A percentile compares a stretch with the other conserved stretches of the same genome.
These are phyloP conservation scores for Melieria crassipennis DNA, from an alignment of 2,888 invertebrate species.

Conservation along the genomic window DNA sequence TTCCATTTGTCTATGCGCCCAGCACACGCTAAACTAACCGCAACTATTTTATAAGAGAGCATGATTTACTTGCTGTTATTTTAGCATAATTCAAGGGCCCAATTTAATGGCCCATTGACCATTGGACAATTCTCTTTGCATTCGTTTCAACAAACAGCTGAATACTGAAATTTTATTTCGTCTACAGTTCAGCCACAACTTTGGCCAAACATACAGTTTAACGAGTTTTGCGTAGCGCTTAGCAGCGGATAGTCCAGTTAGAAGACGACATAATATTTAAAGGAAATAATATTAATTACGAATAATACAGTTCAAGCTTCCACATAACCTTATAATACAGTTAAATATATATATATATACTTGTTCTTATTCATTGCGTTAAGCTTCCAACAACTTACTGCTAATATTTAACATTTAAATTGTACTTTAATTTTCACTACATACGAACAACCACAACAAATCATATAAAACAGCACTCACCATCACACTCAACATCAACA, in stretches of 20 bases:
- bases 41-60: neutral
- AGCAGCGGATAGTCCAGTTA: neutral
- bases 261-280: neutral
- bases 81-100: neutral
- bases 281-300: no score
- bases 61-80: neutral
- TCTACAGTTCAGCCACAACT: no score
- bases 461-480: neutral
- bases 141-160: slow-evolving; percentile 18
- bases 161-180: no score
- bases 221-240: neutral
- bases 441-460: neutral
- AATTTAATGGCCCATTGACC: no score
- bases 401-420: slow-evolving; percentile 24
- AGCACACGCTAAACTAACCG: neutral
- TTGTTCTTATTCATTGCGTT: no score
- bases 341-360: slow-evolving; percentile 6
- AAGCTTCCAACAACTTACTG: slow-evolving; percentile 8
- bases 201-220: neutral
- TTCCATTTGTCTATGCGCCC: no score
- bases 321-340: neutral
- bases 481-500: neutral
- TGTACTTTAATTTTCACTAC: slow-evolving; percentile 33
- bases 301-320: slow-evolving; percentile 8
- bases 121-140: slow-evolving; percentile 30